phyloP scores from a whole-genome alignment of 2,888 invertebrate species.

The Hipparchia semele region DNA sequence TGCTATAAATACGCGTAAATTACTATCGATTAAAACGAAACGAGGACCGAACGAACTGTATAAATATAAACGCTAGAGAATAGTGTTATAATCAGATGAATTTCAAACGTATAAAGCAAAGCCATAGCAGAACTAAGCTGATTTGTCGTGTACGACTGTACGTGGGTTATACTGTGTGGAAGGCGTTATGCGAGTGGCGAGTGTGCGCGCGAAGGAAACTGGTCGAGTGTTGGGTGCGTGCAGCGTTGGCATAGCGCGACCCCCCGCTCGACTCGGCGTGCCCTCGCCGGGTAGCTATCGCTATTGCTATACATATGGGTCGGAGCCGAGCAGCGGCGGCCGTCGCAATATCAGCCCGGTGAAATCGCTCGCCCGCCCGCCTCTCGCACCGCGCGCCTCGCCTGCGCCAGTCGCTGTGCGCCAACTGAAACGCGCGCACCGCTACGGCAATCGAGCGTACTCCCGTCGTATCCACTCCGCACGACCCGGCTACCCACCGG shows the following conservation, averaged over 20 bases:
- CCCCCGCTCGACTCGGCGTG: constrained; percentile 70
- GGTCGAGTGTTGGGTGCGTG: constrained; percentile 71
- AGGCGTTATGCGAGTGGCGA: constrained; percentile 31
- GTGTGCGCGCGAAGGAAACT: constrained; percentile 54
- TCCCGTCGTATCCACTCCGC: constrained; percentile 61
- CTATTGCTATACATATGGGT: constrained; percentile 76
- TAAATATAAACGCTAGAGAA: constrained; percentile 15
- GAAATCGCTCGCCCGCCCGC: constrained; percentile 81
- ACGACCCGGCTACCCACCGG: constrained; percentile 47
- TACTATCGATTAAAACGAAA: constrained; percentile 8
- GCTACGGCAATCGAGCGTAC: constrained; percentile 77
- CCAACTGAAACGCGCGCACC: constrained; percentile 83
- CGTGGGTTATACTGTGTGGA: constrained; percentile 11
- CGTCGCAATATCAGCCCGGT: constrained; percentile 82
- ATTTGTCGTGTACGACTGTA: constrained; percentile 43
- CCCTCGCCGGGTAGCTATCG: constrained; percentile 57
- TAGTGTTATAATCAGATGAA: constrained; percentile 31
- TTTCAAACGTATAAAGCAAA: constrained; percentile 36
- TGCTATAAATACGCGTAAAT: constrained; percentile 1
- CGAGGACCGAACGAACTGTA: neutral
- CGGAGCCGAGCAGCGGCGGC: constrained; percentile 71
- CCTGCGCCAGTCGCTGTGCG: constrained; percentile 82
- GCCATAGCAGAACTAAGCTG: constrained; percentile 47
- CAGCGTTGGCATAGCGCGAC: constrained; percentile 61
- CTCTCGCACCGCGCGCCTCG: constrained; percentile 77